Percentiles rank a stretch among this genome's conserved stretches.
Evolutionary conservation across 2,888 invertebrate species (phyloP).

Genomic region (Orgyia antiqua): DNA sequence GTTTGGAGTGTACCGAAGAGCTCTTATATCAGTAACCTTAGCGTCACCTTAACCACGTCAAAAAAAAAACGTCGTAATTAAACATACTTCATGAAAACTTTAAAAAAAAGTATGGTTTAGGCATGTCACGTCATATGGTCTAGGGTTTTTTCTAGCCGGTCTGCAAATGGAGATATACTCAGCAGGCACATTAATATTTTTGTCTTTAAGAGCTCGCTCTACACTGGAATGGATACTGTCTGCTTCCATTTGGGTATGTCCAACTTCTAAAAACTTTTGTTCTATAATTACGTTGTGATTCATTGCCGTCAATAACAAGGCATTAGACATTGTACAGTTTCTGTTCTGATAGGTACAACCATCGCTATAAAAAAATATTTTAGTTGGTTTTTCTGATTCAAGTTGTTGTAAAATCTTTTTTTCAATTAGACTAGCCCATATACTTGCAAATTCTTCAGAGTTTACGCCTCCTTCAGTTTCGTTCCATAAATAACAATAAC

Average conservation of each 20-base stretch:
- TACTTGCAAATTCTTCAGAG: conserved; percentile 16
- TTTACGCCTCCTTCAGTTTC: conserved; percentile 15
- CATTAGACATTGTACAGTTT: conserved; percentile 5
- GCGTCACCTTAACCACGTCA: conserved; percentile 2
- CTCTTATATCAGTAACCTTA: conserved; percentile 10
- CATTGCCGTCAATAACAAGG: conserved; percentile 1
- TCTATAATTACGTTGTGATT: conserved; percentile 1
- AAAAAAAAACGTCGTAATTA: conserved; percentile 3
- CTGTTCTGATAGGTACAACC: conserved; percentile 5
- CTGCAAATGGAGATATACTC: conserved; percentile 6
- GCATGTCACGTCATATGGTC: conserved; percentile 4
- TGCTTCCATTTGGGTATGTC: conserved; percentile 2
- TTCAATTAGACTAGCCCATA: conserved; percentile 8
- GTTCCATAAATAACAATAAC: conserved; percentile 15
- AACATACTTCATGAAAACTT: conserved; percentile 2
- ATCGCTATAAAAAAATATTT: conserved; percentile 1
- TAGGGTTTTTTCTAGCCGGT: background rate
- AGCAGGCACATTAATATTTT: conserved; percentile 6
- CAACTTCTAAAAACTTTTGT: conserved; percentile 2
- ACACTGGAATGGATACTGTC: conserved; percentile 3
- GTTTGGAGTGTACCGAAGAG: conserved; percentile 7
- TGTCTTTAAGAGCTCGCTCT: conserved; percentile 2
- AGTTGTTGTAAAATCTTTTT: conserved; percentile 2
- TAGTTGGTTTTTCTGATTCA: background rate
- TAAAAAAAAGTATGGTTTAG: conserved; percentile 10